Evolutionary conservation across 2,797 vertebrate genomes (phyloP).

Genomic region (Diplodus puntazzo): DNA sequence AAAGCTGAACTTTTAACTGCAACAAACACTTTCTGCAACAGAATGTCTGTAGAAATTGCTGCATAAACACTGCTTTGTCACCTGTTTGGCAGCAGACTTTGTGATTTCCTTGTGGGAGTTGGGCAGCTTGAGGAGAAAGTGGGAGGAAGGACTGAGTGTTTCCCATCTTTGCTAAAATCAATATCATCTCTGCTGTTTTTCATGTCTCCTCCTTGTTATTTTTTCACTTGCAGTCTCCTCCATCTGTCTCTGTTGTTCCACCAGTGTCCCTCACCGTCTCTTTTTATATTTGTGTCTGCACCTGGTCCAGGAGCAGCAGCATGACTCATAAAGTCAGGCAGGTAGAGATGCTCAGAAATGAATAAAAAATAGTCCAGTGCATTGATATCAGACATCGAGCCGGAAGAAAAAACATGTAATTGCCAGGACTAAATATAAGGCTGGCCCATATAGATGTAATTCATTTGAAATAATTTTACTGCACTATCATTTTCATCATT

Average conservation of each 20-base stretch:
- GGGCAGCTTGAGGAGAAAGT: slow-evolving; percentile 26
- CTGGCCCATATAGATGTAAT: neutral
- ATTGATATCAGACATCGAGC: slow-evolving; percentile 7
- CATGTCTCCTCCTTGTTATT: slow-evolving; percentile 6
- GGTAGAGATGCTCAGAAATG: slow-evolving; percentile 4
- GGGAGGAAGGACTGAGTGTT: slow-evolving; percentile 24
- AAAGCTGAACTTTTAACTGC: neutral
- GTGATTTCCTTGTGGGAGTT: slow-evolving; percentile 35
- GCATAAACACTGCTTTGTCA: slow-evolving; percentile 34
- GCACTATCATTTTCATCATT: neutral
- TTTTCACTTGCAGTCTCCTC: slow-evolving; percentile 26
- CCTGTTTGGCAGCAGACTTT: slow-evolving; percentile 34
- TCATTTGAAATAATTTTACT: neutral
- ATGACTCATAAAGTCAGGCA: slow-evolving; percentile 61
- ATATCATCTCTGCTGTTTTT: slow-evolving; percentile 25
- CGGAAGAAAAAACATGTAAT: neutral
- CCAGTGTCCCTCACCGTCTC: neutral
- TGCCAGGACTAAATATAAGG: neutral
- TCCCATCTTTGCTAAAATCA: slow-evolving; percentile 42
- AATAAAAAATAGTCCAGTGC: slow-evolving; percentile 38
- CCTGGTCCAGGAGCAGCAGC: slow-evolving; percentile 8
- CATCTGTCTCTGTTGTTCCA: slow-evolving; percentile 18
- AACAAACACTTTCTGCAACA: slow-evolving; percentile 1
- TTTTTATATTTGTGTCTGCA: slow-evolving; percentile 21
- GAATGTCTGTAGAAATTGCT: neutral